These are phyloP conservation scores for Heliconius hortense DNA, from an alignment of 2,888 invertebrate genomes.

Conservation along the genomic window DNA sequence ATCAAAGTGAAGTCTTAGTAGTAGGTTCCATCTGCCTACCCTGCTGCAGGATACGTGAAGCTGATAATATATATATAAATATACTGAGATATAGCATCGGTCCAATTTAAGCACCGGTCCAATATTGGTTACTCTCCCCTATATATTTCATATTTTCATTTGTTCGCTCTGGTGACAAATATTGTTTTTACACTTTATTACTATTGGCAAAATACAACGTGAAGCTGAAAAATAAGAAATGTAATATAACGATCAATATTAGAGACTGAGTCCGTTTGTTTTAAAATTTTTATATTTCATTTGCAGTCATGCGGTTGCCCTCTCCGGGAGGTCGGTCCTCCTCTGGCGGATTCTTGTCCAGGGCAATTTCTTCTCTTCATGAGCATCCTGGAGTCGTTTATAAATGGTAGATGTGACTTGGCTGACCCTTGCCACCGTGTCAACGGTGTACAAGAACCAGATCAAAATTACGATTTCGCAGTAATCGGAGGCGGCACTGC, in stretches of 20 bases:
- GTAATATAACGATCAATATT: neutral
- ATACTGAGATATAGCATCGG: too few relatives aligned
- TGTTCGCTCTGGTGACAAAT: neutral
- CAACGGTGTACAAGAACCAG: conserved; percentile 60
- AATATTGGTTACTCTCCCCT: too few relatives aligned
- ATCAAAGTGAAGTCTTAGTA: too few relatives aligned
- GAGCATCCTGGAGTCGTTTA: conserved; percentile 83
- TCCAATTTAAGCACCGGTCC: too few relatives aligned
- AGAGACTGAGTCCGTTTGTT: neutral
- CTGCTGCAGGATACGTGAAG: too few relatives aligned
- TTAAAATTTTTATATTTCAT: neutral
- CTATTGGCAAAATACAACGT: neutral
- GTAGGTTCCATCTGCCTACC: too few relatives aligned
- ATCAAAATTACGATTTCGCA: conserved; percentile 84
- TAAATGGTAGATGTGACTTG: conserved; percentile 81
- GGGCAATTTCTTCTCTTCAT: conserved; percentile 85
- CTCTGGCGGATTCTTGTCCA: conserved; percentile 81
- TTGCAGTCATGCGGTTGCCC: conserved; percentile 80
- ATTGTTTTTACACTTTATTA: neutral
- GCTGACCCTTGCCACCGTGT: conserved; percentile 84
- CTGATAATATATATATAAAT: too few relatives aligned
- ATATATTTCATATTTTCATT: too few relatives aligned
- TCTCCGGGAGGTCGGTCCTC: conserved; percentile 80
- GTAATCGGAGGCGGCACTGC: conserved; percentile 86
- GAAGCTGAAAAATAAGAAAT: neutral